Percentiles rank a stretch among this genome's conserved stretches.
phyloP scores from a whole-genome alignment of 2,888 invertebrate species.

The Luffia ferchaultella region DNA sequence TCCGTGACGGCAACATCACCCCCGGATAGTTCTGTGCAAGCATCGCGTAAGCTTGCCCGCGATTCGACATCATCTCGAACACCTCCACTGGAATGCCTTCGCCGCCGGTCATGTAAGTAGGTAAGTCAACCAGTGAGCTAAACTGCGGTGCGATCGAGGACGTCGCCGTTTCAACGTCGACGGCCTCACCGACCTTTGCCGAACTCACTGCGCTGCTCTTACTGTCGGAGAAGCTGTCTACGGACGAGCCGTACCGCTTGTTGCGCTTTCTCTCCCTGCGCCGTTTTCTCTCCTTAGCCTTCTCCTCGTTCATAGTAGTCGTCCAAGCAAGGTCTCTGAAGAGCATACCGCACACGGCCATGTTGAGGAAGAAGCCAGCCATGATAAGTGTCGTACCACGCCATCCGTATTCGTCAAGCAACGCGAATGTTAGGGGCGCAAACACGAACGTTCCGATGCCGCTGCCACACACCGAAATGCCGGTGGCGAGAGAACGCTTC shows the following conservation, averaged over 20 bases:
- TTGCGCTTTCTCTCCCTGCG: conserved; percentile 65
- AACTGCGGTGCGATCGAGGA: conserved; percentile 62
- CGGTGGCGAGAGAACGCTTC: conserved; percentile 84
- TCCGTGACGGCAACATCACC: conserved; percentile 74
- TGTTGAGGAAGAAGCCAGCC: conserved; percentile 81
- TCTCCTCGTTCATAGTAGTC: conserved; percentile 66
- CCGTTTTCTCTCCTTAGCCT: conserved; percentile 69
- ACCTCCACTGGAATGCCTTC: conserved; percentile 82
- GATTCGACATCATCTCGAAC: conserved; percentile 73
- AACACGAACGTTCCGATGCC: conserved; percentile 90
- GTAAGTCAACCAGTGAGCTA: conserved; percentile 84
- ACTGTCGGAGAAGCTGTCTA: conserved; percentile 74
- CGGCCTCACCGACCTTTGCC: conserved; percentile 39
- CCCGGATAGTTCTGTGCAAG: conserved; percentile 79
- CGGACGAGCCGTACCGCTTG: conserved; percentile 70
- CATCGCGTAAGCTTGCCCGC: conserved; percentile 75
- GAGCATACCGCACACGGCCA: conserved; percentile 81
- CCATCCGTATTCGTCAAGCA: conserved; percentile 84
- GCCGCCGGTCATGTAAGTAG: conserved; percentile 82
- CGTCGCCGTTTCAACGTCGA: conserved; percentile 41
- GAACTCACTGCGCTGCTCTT: conserved; percentile 73
- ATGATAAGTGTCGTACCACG: conserved; percentile 83
- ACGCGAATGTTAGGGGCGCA: conserved; percentile 78
- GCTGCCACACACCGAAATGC: conserved; percentile 86
- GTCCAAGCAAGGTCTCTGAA: conserved; percentile 76